These are phyloP conservation scores for Bagarius yarrelli DNA, from an alignment of 2,113 vertebrate species.

Conservation along the genomic window DNA sequence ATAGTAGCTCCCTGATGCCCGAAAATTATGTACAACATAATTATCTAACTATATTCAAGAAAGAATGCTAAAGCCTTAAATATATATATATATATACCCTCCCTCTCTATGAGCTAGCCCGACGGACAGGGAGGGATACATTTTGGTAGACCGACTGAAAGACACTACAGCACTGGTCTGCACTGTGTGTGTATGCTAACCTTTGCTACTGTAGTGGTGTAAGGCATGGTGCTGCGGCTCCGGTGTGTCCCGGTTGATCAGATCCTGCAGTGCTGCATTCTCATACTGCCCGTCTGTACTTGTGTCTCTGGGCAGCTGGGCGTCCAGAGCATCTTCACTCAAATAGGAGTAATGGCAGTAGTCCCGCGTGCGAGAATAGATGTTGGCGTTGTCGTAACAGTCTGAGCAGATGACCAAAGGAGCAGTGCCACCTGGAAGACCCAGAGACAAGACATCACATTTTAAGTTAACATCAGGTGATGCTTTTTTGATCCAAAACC, in stretches of 20 bases:
- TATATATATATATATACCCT: too few relatives aligned
- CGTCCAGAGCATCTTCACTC: constrained; percentile 80
- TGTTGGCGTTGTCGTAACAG: constrained; percentile 94
- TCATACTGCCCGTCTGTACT: constrained; percentile 64
- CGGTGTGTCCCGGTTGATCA: constrained; percentile 62
- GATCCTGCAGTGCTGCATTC: background rate
- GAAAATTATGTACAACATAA: too few relatives aligned
- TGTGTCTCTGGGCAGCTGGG: constrained; percentile 70
- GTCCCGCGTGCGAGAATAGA: constrained; percentile 87
- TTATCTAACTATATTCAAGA: too few relatives aligned
- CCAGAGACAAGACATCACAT: background rate
- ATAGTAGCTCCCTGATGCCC: too few relatives aligned
- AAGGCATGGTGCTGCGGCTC: constrained; percentile 71
- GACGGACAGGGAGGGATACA: too few relatives aligned
- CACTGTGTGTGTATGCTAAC: constrained; percentile 63
- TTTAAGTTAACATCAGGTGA: background rate
- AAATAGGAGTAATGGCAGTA: constrained; percentile 89
- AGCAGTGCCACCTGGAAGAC: constrained; percentile 59
- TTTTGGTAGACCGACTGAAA: too few relatives aligned
- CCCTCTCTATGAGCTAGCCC: too few relatives aligned
- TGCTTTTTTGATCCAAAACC: background rate
- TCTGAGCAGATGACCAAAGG: constrained; percentile 91
- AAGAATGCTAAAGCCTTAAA: too few relatives aligned
- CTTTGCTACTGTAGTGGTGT: constrained; percentile 64
- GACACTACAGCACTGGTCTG: background rate